Conservation (phyloP, 1,140 invertebrate species). For the Neotoxoptera formosana region DNA sequence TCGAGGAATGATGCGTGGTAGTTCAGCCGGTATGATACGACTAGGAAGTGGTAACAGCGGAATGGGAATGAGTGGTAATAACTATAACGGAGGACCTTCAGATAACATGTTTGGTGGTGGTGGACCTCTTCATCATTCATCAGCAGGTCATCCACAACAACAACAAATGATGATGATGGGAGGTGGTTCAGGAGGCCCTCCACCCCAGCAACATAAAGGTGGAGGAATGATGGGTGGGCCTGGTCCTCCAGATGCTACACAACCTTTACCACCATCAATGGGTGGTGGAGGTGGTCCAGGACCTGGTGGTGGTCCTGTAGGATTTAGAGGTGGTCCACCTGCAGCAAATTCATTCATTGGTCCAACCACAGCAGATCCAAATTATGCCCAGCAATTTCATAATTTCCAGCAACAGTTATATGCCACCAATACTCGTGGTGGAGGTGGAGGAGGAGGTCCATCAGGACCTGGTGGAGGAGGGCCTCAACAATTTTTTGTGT, state of each 20-base stretch:
- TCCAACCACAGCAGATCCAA: conserved; percentile 85
- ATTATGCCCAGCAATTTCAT: conserved; percentile 93
- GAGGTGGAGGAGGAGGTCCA: conserved; percentile 63
- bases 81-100: conserved; percentile 60
- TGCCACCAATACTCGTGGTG: conserved; percentile 77
- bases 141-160: conserved; percentile 64
- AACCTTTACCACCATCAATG: conserved; percentile 81
- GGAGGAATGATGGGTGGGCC: conserved; percentile 66
- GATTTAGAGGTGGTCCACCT: conserved; percentile 1
- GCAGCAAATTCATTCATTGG: conserved; percentile 72
- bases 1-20: conserved; percentile 61
- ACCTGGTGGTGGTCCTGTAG: neutral
- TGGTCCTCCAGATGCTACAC: conserved; percentile 68
- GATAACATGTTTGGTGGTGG: conserved; percentile 64
- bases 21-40: conserved; percentile 60
- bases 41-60: conserved; percentile 52
- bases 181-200: conserved; percentile 64
- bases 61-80: conserved; percentile 61
- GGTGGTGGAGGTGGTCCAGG: conserved; percentile 63
- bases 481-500: conserved; percentile 68
- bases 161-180: conserved; percentile 63
- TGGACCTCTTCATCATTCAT: conserved; percentile 62
- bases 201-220: conserved; percentile 61
- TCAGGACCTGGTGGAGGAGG: conserved; percentile 62
- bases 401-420: conserved; percentile 96